These are phyloP conservation scores for Montifringilla adamsi DNA, from an alignment of 2,113 vertebrate genomes.

Conservation along the genomic window DNA sequence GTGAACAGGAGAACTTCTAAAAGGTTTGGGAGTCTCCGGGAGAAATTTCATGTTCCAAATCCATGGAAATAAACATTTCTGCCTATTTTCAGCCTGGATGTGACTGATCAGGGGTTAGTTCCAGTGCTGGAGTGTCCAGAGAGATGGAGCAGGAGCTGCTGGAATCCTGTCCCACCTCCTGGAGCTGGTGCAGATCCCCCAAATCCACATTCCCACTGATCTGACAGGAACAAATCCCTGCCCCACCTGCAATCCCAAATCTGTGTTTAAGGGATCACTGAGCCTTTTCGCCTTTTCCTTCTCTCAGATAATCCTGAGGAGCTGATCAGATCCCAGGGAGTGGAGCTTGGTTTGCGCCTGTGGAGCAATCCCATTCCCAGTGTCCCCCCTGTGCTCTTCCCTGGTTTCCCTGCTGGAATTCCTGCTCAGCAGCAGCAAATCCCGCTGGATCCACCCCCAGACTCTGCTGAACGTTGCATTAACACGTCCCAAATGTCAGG, in stretches of 20 bases:
- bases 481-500: background rate
- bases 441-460: background rate
- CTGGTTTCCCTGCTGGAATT: background rate
- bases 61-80: background rate
- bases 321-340: background rate
- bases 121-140: background rate
- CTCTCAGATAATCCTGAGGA: background rate
- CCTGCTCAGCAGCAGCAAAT: background rate
- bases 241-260: background rate
- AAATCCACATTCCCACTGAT: accelerated
- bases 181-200: background rate
- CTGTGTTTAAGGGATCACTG: accelerated
- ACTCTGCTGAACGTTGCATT: background rate
- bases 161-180: background rate
- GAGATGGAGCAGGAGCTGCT: background rate
- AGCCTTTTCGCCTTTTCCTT: background rate
- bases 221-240: background rate
- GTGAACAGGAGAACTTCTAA: background rate
- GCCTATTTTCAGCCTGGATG: background rate
- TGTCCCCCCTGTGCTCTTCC: background rate
- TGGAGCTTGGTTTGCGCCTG: accelerated
- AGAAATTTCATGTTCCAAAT: background rate
- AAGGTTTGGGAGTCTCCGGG: background rate
- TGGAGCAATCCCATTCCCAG: background rate
- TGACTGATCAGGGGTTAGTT: background rate